A percentile compares a stretch with the other conserved stretches of the same genome.
Evolutionary conservation across 2,113 vertebrate species (phyloP).

Genomic region (Lycocorax pyrrhopterus): DNA sequence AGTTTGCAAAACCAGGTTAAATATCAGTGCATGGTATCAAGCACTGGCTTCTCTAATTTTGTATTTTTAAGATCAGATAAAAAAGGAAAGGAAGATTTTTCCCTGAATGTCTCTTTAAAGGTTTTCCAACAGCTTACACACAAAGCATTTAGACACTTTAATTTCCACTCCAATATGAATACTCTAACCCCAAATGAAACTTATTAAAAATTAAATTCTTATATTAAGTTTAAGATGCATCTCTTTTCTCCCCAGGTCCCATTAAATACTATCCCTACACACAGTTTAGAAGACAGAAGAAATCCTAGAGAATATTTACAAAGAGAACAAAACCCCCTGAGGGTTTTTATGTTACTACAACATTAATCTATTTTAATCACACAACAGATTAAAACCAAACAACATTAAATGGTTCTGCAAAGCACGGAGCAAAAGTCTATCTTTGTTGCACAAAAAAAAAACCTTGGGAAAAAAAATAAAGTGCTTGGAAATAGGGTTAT

Average conservation of each 20-base stretch:
- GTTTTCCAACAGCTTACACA: slow-evolving; percentile 6
- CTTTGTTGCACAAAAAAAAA: not conserved
- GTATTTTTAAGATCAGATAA: not conserved
- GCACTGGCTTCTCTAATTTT: not conserved
- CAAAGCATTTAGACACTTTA: slow-evolving; percentile 45
- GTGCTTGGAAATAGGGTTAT: not conserved
- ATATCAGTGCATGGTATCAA: not conserved
- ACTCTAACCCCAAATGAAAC: slow-evolving; percentile 51
- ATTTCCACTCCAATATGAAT: slow-evolving; percentile 47
- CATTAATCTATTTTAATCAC: slow-evolving; percentile 67
- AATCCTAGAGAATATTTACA: slow-evolving; percentile 62
- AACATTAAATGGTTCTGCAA: slow-evolving; percentile 27
- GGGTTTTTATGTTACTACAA: slow-evolving; percentile 62
- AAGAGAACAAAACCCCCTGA: slow-evolving; percentile 38
- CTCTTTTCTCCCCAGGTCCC: slow-evolving; percentile 43
- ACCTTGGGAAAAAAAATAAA: not conserved
- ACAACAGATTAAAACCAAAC: slow-evolving; percentile 59
- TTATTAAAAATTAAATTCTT: slow-evolving; percentile 63
- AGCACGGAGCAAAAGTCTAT: not conserved
- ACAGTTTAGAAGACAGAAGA: slow-evolving; percentile 52
- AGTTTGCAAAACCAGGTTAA: not conserved
- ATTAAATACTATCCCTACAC: slow-evolving; percentile 48
- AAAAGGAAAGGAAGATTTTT: not conserved
- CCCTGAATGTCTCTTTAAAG: not conserved
- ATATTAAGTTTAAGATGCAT: slow-evolving; percentile 18